phyloP scores from a whole-genome alignment of 2,797 vertebrate genomes.

The Channallabes apus region DNA sequence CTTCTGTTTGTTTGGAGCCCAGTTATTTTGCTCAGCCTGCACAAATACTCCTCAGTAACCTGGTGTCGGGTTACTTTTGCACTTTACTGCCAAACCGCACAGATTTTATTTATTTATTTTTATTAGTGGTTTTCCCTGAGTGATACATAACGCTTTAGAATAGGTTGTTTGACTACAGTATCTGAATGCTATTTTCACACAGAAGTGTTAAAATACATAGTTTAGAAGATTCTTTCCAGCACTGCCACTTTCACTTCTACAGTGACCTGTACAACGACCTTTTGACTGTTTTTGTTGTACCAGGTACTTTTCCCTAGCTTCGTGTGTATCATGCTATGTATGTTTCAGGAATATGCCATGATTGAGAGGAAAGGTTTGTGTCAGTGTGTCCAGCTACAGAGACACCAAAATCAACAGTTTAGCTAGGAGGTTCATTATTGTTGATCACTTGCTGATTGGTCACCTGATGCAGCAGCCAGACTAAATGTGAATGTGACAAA shows the following conservation, averaged over 20 bases:
- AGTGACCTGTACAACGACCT: neutral
- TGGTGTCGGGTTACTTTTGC: neutral
- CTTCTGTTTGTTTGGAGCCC: constrained; percentile 24
- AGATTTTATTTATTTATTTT: neutral
- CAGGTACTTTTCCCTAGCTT: neutral
- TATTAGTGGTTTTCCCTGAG: neutral
- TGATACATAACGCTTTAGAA: neutral
- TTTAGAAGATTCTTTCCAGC: constrained; percentile 19
- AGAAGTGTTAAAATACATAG: constrained; percentile 8
- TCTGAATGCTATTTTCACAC: constrained; percentile 24
- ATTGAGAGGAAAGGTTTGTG: neutral
- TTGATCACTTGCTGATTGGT: neutral
- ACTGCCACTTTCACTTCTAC: constrained; percentile 33
- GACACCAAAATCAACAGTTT: neutral
- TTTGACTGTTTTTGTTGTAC: neutral
- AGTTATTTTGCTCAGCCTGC: neutral
- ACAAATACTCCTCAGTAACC: neutral
- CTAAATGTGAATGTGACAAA: neutral
- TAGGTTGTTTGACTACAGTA: neutral
- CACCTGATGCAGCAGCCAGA: neutral
- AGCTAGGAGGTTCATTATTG: neutral
- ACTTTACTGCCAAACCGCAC: neutral
- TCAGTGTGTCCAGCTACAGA: neutral
- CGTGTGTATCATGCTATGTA: neutral
- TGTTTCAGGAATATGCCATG: neutral